A percentile compares a stretch with the other conserved stretches of the same genome.
phyloP scores from a whole-genome alignment of 2,797 vertebrate species.

The Echeneis naucrates region DNA sequence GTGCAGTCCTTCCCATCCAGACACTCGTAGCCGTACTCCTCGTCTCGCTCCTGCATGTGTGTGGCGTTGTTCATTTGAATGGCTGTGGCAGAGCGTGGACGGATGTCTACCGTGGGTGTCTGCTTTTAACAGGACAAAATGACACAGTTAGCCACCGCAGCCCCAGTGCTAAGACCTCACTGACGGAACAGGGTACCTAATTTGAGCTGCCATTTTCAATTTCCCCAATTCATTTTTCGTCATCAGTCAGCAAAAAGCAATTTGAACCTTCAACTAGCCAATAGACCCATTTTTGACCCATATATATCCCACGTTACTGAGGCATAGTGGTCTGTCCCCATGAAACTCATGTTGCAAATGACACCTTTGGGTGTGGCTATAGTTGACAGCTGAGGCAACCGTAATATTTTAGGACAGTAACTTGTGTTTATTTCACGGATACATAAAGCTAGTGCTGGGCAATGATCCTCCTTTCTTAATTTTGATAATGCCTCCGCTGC shows the following conservation, averaged over 20 bases:
- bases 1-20: constrained; percentile 99
- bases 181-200: constrained; percentile 32
- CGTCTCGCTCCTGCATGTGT: constrained; percentile 97
- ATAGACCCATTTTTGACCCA: constrained; percentile 45
- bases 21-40: constrained; percentile 98
- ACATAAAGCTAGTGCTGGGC: constrained; percentile 67
- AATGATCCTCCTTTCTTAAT: constrained; percentile 34
- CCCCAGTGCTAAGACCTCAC: constrained; percentile 10
- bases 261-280: constrained; percentile 67
- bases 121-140: constrained; percentile 79
- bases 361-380: constrained; percentile 51
- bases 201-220: constrained; percentile 36
- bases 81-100: constrained; percentile 94
- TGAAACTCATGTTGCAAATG: constrained; percentile 59
- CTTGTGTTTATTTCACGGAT: constrained; percentile 41
- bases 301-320: constrained; percentile 57
- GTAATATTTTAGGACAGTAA: constrained; percentile 22
- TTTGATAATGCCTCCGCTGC: constrained; percentile 24
- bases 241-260: constrained; percentile 56
- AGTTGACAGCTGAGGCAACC: constrained; percentile 30
- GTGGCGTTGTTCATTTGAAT: constrained; percentile 99
- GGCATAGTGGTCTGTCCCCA: constrained; percentile 34
- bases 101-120: constrained; percentile 98
- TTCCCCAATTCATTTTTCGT: constrained; percentile 26
- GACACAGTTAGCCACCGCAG: constrained; percentile 58